A percentile compares a stretch with the other conserved stretches of the same genome.
Evolutionary conservation across 2,113 vertebrate species (phyloP).

Genomic region (Channa maculata): DNA sequence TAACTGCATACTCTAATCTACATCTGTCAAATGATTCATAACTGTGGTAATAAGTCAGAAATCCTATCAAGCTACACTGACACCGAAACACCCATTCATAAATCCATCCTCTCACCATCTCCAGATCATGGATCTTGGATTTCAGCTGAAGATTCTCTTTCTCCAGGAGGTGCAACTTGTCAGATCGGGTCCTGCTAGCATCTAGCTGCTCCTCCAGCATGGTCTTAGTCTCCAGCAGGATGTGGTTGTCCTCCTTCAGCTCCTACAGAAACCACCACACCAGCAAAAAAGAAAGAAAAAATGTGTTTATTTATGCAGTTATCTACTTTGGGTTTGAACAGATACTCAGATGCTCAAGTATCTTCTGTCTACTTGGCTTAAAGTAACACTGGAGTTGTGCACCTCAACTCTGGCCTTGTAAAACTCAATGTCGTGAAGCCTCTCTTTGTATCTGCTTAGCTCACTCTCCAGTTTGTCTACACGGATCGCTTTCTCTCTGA

Average conservation of each 20-base stretch:
- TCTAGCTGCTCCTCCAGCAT: constrained; percentile 98
- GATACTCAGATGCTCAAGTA: not conserved
- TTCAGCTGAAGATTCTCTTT: constrained; percentile 97
- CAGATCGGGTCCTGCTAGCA: constrained; percentile 90
- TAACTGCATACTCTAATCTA: not conserved
- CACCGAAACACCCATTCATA: not conserved
- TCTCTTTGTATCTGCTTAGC: constrained; percentile 93
- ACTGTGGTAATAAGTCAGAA: not conserved
- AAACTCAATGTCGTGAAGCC: constrained; percentile 96
- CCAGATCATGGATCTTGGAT: constrained; percentile 96
- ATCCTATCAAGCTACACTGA: not conserved
- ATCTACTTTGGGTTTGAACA: not conserved
- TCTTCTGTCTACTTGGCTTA: not conserved
- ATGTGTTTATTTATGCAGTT: too few relatives aligned
- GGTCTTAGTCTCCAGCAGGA: constrained; percentile 95
- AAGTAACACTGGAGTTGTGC: constrained; percentile 1
- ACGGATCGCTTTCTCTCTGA: constrained; percentile 93
- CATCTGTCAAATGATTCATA: not conserved
- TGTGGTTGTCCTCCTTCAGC: constrained; percentile 98
- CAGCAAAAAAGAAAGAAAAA: not conserved
- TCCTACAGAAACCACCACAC: constrained; percentile 82
- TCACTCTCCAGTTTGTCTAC: constrained; percentile 99
- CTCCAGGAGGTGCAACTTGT: constrained; percentile 96
- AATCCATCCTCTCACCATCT: constrained; percentile 86
- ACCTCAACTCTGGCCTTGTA: constrained; percentile 98